Evolutionary conservation across 2,888 invertebrate species (phyloP), one percentile per base, ranked within the genome.

Genomic region (Creontiades dilutus): DNA sequence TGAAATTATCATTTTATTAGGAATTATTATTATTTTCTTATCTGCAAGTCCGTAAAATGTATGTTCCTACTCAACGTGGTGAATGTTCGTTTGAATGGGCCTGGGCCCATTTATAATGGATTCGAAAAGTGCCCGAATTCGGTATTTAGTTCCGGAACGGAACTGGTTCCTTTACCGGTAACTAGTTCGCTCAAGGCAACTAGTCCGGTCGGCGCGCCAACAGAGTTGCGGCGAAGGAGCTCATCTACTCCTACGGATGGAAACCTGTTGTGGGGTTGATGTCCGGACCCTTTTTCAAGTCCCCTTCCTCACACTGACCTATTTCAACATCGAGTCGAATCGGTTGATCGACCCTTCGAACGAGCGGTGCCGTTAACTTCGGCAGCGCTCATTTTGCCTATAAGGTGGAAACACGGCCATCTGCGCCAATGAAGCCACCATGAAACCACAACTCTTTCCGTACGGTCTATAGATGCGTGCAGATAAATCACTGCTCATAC

Each of bases 221-320:
- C 9, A 61, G 19, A 61, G 61, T 61, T 61, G 23, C 11, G 12
- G 23, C 23, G 11, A 68, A 68, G 68, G 68, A 68, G 68, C 11
- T 68, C 23, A 68, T 68, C 68, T 68, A 23, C 68, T 68, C 68
- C 19, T 27, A 68, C 68, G 68, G 68, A 68, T 68, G 68, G 68
- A 68, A 68, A 68, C 68, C 68, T 68, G 68, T 68, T 68, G 68
- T 68, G 27, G 68, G 68, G 68, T 27, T 68, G 23, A 68, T 23
- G 27, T 68, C 68, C 68, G 27, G 68, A 23, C 68, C 68, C 68
- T 68, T 27, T 23, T 68, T 11, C 68, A 68, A 68, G 68, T 68
- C 68, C 68, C 27, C 68, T 68, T 19, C 19, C 68, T 68, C 27
- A 23, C 11, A 68, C n/a, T 68, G 68, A 68, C 68, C 68, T 27